Conservation (phyloP, 2,888 invertebrate genomes). For the Eristalis pertinax region DNA sequence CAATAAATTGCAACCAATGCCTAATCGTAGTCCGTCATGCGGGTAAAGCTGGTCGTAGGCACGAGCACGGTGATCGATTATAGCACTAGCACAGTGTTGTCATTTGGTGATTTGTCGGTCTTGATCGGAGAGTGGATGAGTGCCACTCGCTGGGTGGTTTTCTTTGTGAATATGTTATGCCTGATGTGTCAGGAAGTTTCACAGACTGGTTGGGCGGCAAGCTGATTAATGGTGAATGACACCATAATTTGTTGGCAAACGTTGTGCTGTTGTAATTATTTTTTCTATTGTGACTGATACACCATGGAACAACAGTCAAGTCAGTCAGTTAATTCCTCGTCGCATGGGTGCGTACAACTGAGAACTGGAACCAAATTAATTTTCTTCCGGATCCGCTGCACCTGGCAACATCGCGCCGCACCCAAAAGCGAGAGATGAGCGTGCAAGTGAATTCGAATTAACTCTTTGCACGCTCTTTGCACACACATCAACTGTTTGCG, state of each 20-base stretch:
- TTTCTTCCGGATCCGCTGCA: background rate
- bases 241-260: too few species aligned
- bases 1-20: constrained; percentile 5
- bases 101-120: background rate
- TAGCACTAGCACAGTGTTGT: background rate
- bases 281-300: too few species aligned
- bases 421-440: background rate
- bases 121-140: background rate
- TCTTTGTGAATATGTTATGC: background rate
- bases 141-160: background rate
- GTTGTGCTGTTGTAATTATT: too few species aligned
- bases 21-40: background rate
- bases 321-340: background rate
- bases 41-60: background rate
- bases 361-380: background rate
- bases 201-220: background rate
- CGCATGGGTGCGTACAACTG: background rate
- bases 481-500: constrained; percentile 38
- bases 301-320: too few species aligned
- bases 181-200: background rate
- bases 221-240: too few species aligned
- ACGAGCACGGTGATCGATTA: background rate
- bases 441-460: background rate
- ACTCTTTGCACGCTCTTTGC: too few species aligned
- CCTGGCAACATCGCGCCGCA: background rate